phyloP scores from a whole-genome alignment of 2,113 vertebrate genomes.

The Pelusios castaneus region DNA sequence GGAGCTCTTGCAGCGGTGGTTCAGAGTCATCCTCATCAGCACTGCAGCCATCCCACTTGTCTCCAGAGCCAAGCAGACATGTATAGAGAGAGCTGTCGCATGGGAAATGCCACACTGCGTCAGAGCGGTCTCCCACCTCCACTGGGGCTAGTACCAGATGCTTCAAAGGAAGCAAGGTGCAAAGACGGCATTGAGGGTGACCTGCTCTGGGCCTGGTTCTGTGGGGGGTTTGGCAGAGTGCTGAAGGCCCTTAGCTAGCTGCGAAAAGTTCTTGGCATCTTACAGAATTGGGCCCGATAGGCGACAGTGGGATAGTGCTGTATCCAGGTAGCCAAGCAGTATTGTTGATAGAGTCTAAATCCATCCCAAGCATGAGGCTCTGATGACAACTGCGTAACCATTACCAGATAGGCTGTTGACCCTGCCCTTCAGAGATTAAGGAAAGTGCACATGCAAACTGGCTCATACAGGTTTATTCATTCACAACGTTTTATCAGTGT shows the following conservation, averaged over 20 bases:
- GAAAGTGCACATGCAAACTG: not conserved
- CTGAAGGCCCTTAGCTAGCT: not conserved
- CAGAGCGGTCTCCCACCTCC: not conserved
- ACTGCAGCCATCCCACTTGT: not conserved
- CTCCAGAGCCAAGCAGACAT: not conserved
- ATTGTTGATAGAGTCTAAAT: not conserved
- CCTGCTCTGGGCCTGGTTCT: not conserved
- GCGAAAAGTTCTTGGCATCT: not conserved
- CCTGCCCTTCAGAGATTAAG: not conserved
- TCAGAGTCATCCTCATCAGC: no score
- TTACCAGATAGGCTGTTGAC: not conserved
- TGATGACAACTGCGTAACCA: not conserved
- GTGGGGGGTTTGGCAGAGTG: not conserved
- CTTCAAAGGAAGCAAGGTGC: not conserved
- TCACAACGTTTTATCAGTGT: accelerated
- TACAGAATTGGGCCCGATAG: not conserved
- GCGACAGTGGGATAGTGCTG: not conserved
- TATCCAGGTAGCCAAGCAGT: not conserved
- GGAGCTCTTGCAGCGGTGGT: not conserved
- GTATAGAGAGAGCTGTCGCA: not conserved
- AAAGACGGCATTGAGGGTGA: not conserved
- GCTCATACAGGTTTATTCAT: not conserved
- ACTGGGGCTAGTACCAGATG: not conserved
- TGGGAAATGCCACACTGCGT: not conserved
- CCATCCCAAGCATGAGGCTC: not conserved